A percentile compares a stretch with the other conserved stretches of the same genome.
Evolutionary conservation across 92 coral and sea anemone genomes (phyloP).

Genomic region (Chrysogorgia sp.): DNA sequence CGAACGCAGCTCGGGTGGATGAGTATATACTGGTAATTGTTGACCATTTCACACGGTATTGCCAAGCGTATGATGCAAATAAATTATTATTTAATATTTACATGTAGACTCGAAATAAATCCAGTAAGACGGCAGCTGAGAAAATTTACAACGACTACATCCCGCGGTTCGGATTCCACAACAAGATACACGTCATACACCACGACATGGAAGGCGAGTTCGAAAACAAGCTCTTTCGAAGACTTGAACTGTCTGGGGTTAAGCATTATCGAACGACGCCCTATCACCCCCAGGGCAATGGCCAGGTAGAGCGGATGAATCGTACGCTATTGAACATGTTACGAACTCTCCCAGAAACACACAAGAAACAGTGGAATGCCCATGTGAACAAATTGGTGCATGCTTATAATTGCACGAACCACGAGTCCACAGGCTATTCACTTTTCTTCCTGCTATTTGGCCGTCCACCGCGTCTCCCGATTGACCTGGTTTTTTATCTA

Average conservation of each 20-base stretch:
- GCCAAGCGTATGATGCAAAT: constrained; percentile 51
- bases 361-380: constrained; percentile 23
- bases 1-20: constrained; percentile 45
- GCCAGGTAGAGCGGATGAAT: constrained; percentile 20
- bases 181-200: constrained; percentile 36
- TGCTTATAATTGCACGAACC: constrained; percentile 21
- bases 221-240: constrained; percentile 5
- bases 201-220: constrained; percentile 40
- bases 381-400: constrained; percentile 26
- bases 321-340: constrained; percentile 23
- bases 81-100: no score
- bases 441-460: constrained; percentile 10
- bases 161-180: constrained; percentile 53
- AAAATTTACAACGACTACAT: constrained; percentile 53
- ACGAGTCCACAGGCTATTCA: constrained; percentile 24
- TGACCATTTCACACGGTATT: constrained; percentile 54
- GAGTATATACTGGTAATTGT: constrained; percentile 53
- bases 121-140: constrained; percentile 54
- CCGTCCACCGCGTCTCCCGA: constrained; percentile 22
- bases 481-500: constrained; percentile 10
- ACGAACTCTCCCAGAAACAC: constrained; percentile 19
- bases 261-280: constrained; percentile 26
- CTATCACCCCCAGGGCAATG: constrained; percentile 25
- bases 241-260: not conserved
- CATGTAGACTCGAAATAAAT: constrained; percentile 46